A percentile compares a stretch with the other conserved stretches of the same genome.
Evolutionary conservation across 2,888 invertebrate genomes (phyloP).

Genomic region (Furcula furcula): DNA sequence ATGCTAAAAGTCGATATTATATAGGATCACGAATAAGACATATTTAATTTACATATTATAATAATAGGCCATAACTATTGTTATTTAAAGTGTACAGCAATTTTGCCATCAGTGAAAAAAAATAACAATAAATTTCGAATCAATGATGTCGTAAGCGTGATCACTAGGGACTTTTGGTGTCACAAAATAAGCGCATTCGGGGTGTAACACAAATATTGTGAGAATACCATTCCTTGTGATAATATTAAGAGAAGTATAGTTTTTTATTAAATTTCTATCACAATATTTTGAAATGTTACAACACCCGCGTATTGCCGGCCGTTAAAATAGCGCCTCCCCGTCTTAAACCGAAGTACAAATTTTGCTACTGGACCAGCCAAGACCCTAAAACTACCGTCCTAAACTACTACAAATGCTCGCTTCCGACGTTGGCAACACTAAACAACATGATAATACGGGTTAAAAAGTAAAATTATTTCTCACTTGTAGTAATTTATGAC

Average conservation of each 20-base stretch:
- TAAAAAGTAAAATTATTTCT: too few species aligned
- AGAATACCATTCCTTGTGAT: conserved; percentile 23
- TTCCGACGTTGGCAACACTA: not conserved
- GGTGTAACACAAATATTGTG: conserved; percentile 37
- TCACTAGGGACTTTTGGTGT: conserved; percentile 38
- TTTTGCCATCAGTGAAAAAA: conserved; percentile 34
- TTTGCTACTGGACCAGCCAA: conserved; percentile 49
- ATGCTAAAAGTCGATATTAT: conserved; percentile 35
- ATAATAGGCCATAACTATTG: conserved; percentile 39
- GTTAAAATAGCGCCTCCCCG: conserved; percentile 29
- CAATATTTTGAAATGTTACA: conserved; percentile 39
- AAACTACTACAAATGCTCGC: conserved; percentile 18
- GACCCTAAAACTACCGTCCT: conserved; percentile 38
- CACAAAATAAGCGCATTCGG: conserved; percentile 33
- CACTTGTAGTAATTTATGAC: conserved; percentile 26
- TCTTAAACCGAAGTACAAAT: conserved; percentile 29
- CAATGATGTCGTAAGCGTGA: conserved; percentile 41
- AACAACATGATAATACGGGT: too few species aligned
- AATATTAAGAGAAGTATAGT: conserved; percentile 18
- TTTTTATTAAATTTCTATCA: conserved; percentile 27
- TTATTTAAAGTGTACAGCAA: conserved; percentile 33
- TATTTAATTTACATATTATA: conserved; percentile 20
- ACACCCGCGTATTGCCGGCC: conserved; percentile 32
- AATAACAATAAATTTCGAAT: conserved; percentile 20
- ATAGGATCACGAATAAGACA: conserved; percentile 40